phyloP scores from a whole-genome alignment of 35 echinoderm and acorn worm species.

The Diadema setosum region DNA sequence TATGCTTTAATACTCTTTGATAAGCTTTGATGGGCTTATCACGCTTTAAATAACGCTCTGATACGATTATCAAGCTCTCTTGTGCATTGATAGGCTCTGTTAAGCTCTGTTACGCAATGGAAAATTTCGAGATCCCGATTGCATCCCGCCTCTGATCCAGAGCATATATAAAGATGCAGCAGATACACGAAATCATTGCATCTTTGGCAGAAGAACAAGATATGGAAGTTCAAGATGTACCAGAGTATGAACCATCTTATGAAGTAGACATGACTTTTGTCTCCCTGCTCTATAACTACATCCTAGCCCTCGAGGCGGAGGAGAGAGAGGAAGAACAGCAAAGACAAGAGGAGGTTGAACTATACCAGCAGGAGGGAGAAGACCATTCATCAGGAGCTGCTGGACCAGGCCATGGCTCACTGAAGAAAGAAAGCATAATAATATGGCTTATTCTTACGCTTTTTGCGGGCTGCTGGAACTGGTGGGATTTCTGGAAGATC shows the following conservation, averaged over 20 bases:
- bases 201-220: not conserved
- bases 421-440: conserved; percentile 25
- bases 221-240: not conserved
- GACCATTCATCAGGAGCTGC: conserved; percentile 33
- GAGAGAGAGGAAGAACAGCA: conserved; percentile 26
- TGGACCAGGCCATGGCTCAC: conserved; percentile 22
- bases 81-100: too few species aligned
- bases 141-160: not conserved
- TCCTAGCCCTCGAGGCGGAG: conserved; percentile 3
- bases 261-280: not conserved
- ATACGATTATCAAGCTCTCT: too few species aligned
- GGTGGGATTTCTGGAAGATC: conserved; percentile 26
- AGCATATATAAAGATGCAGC: not conserved
- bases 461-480: too few species aligned
- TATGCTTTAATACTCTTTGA: too few species aligned
- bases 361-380: conserved; percentile 48
- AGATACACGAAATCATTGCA: not conserved
- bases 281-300: conserved; percentile 12
- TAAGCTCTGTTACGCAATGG: too few species aligned
- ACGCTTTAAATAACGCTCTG: too few species aligned
- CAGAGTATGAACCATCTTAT: not conserved
- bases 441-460: too few species aligned
- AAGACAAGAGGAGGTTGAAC: conserved; percentile 25
- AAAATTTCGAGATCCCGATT: too few species aligned
- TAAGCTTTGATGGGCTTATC: too few species aligned